Percentiles rank a stretch among this genome's conserved stretches.
Evolutionary conservation across 2,888 invertebrate species (phyloP).

Genomic region (Calliopum simillimum): DNA sequence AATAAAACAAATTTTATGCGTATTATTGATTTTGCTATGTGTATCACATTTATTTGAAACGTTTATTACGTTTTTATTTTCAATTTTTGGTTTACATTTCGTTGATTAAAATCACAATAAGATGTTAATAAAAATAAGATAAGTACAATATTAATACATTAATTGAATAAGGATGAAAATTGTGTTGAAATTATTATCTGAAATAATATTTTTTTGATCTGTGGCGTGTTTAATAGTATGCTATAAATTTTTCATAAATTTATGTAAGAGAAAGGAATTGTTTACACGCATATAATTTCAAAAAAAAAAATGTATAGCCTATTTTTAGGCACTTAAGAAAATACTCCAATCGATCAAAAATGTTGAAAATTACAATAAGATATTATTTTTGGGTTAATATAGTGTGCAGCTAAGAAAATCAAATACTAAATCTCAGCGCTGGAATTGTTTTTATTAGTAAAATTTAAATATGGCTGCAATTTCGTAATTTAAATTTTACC

Average conservation of each 20-base stretch:
- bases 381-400: too few relatives aligned
- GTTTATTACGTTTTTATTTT: constrained; percentile 24
- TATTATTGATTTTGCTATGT: not conserved
- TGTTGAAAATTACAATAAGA: too few relatives aligned
- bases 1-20: too few relatives aligned
- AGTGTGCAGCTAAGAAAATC: not conserved
- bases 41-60: constrained; percentile 34
- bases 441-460: not conserved
- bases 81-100: constrained; percentile 36
- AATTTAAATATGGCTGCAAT: constrained; percentile 29
- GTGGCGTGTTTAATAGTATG: not conserved
- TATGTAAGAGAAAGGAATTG: not conserved
- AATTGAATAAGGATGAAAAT: not conserved
- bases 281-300: too few relatives aligned
- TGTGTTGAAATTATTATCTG: not conserved
- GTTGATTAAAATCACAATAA: constrained; percentile 32
- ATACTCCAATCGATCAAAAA: too few relatives aligned
- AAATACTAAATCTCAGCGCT: constrained; percentile 11
- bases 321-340: too few relatives aligned
- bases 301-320: too few relatives aligned
- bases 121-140: not conserved
- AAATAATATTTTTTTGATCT: not conserved
- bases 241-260: not conserved
- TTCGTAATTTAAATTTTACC: constrained; percentile 4
- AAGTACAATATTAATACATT: constrained; percentile 1